A percentile compares a stretch with the other conserved stretches of the same genome.
Conservation (phyloP, 2,797 vertebrate species). For the Mareca penelope region DNA sequence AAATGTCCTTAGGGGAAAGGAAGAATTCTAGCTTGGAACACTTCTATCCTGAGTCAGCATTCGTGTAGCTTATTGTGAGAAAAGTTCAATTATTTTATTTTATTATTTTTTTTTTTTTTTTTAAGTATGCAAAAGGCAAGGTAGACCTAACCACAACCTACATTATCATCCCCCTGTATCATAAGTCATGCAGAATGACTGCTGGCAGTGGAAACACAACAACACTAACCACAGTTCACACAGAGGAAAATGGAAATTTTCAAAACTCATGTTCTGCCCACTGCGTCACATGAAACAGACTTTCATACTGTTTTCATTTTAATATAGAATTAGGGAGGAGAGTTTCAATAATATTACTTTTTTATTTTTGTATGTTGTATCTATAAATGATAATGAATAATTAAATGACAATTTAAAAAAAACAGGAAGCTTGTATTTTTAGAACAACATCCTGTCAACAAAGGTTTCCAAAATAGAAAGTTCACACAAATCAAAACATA, state of each 20-base stretch:
- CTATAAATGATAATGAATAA: background rate
- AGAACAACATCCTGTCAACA: background rate
- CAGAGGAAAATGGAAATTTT: background rate
- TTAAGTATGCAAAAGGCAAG: background rate
- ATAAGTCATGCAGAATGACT: background rate
- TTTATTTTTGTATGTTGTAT: background rate
- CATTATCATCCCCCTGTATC: background rate
- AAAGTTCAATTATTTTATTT: background rate
- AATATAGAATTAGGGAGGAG: background rate
- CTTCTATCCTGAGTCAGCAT: background rate
- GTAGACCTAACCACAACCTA: background rate
- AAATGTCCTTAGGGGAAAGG: background rate
- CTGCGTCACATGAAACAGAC: background rate
- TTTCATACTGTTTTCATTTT: background rate
- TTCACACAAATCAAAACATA: background rate
- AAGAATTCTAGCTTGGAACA: background rate
- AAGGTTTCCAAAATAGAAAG: background rate
- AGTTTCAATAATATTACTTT: background rate
- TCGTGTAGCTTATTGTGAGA: background rate
- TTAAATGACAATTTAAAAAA: background rate
- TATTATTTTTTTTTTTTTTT: background rate
- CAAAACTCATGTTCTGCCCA: background rate
- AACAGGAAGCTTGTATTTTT: background rate
- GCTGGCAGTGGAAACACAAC: background rate
- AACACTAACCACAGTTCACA: background rate